These are phyloP conservation scores for Galerucella calmariensis DNA, from an alignment of 2,888 invertebrate genomes.

Conservation along the genomic window DNA sequence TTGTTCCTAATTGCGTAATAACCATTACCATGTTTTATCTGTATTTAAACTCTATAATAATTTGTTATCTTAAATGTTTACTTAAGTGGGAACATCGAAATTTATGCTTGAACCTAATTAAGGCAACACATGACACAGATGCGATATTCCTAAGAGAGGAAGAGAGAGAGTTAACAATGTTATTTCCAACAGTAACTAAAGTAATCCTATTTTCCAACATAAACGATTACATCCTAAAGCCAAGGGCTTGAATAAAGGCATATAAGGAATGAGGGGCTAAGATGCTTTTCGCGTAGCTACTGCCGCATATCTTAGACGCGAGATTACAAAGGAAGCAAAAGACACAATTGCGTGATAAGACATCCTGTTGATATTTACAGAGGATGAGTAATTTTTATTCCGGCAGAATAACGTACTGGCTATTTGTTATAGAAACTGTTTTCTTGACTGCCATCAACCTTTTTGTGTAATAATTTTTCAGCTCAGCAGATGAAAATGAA, in stretches of 20 bases:
- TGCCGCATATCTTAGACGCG: slow-evolving; percentile 28
- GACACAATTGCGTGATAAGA: slow-evolving; percentile 26
- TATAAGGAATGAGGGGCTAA: slow-evolving; percentile 31
- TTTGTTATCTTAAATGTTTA: slow-evolving; percentile 9
- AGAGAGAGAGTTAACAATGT: slow-evolving; percentile 39
- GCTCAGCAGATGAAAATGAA: too few relatives aligned
- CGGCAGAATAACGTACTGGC: background rate
- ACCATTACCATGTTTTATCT: background rate
- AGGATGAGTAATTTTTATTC: background rate
- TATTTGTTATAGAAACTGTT: background rate
- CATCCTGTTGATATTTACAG: background rate
- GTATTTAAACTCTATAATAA: background rate
- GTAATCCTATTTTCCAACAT: slow-evolving; percentile 44
- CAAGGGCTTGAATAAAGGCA: slow-evolving; percentile 37
- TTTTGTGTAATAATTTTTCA: too few relatives aligned
- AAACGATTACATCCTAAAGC: slow-evolving; percentile 42
- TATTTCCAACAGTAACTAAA: slow-evolving; percentile 44
- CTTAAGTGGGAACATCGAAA: background rate
- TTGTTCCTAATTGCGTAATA: background rate
- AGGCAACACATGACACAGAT: slow-evolving; percentile 34
- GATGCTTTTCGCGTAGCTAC: slow-evolving; percentile 29
- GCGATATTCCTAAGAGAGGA: slow-evolving; percentile 28
- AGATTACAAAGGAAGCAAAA: slow-evolving; percentile 31
- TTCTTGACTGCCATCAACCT: too few relatives aligned
- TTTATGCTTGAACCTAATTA: slow-evolving; percentile 27